Conservation (phyloP, 2,888 invertebrate genomes). For the Melanchra persicariae region DNA sequence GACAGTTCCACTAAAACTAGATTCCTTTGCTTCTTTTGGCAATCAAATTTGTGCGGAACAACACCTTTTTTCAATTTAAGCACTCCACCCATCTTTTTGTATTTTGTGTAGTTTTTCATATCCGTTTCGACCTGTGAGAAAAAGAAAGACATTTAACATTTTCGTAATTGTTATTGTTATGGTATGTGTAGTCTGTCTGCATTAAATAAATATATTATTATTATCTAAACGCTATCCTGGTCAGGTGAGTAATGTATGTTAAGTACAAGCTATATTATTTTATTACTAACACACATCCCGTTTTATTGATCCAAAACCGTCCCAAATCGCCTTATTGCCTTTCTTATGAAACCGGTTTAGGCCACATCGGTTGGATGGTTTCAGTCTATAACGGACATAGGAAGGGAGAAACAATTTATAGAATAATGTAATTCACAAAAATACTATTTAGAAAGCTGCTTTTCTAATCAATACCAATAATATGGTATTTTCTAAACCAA, state of each 20-base stretch:
- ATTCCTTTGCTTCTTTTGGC: constrained; percentile 31
- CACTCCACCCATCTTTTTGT: constrained; percentile 9
- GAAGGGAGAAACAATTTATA: too few relatives aligned
- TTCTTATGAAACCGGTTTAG: too few relatives aligned
- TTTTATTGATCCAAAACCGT: too few relatives aligned
- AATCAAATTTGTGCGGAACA: constrained; percentile 39
- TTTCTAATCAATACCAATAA: not conserved
- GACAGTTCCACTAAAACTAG: constrained; percentile 26
- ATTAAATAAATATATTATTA: not conserved
- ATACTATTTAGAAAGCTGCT: not conserved
- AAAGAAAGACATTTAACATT: not conserved
- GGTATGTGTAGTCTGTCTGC: not conserved
- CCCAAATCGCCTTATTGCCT: too few relatives aligned
- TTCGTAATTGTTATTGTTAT: not conserved
- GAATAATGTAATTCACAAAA: not conserved
- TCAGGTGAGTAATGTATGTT: too few relatives aligned
- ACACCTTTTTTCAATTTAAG: constrained; percentile 35
- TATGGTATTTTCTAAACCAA: constrained; percentile 1
- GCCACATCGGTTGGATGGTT: too few relatives aligned
- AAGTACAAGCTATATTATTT: too few relatives aligned
- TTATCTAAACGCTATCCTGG: not conserved
- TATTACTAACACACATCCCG: too few relatives aligned
- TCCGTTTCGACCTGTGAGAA: constrained; percentile 25
- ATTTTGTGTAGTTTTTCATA: constrained; percentile 19
- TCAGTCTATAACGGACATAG: too few relatives aligned